A percentile compares a stretch with the other conserved stretches of the same genome.
Evolutionary conservation across 1,140 invertebrate genomes (phyloP).

Genomic region (Pachyrhynchus sulphureomaculatus): DNA sequence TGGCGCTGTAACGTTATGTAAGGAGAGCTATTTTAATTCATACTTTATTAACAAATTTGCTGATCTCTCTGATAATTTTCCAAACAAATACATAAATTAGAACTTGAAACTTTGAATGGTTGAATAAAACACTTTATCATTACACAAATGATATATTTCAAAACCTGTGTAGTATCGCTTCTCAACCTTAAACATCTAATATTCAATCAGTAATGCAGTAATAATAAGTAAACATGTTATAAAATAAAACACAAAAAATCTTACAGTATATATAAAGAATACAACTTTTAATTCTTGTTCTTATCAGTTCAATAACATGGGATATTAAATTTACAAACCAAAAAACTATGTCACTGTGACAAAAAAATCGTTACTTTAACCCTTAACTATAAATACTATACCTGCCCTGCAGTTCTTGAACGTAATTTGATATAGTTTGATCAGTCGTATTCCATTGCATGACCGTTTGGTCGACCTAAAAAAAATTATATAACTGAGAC

Average conservation of each 20-base stretch:
- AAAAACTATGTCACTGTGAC: too few relatives aligned
- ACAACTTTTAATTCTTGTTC: conserved; percentile 14
- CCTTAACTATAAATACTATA: conserved; percentile 20
- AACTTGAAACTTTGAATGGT: too few relatives aligned
- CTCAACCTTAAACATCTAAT: conserved; percentile 35
- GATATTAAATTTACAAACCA: too few relatives aligned
- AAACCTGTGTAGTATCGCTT: conserved; percentile 36
- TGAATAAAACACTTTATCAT: neutral
- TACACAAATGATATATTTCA: conserved; percentile 10
- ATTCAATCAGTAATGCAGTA: neutral
- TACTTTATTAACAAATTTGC: too few relatives aligned
- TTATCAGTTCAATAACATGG: conserved; percentile 37
- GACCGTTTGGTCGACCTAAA: conserved; percentile 32
- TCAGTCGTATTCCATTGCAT: conserved; percentile 37
- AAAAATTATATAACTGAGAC: neutral
- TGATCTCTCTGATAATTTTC: too few relatives aligned
- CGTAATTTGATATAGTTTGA: neutral
- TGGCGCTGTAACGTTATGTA: too few relatives aligned
- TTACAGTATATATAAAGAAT: neutral
- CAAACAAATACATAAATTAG: too few relatives aligned
- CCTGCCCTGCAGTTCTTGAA: conserved; percentile 16
- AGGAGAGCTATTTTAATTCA: too few relatives aligned
- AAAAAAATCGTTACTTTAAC: too few relatives aligned
- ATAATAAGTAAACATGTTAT: conserved; percentile 13
- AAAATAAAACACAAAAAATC: conserved; percentile 1